A percentile compares a stretch with the other conserved stretches of the same genome.
These are phyloP conservation scores for Rhyacichthys aspro DNA, from an alignment of 2,797 vertebrate species.

Conservation along the genomic window DNA sequence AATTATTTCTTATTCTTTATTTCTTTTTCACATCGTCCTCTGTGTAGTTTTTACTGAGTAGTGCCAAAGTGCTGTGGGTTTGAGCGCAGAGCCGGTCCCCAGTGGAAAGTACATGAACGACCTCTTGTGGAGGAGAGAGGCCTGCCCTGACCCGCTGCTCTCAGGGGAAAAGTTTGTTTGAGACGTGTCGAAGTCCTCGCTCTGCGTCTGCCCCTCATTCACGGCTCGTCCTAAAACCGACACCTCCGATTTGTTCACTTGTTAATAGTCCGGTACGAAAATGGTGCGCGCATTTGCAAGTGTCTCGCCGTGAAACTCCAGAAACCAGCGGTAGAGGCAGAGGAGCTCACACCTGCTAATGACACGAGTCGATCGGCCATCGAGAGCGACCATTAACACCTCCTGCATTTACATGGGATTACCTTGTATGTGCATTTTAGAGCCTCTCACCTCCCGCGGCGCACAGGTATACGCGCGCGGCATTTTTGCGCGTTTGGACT, in stretches of 20 bases:
- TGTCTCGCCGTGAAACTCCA: conserved; percentile 50
- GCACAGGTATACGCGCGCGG: too few relatives aligned
- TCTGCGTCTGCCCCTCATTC: not conserved
- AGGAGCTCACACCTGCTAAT: conserved; percentile 75
- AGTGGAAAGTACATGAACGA: conserved; percentile 74
- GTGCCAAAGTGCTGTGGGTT: not conserved
- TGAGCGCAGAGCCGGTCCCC: conserved; percentile 9
- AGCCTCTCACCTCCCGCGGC: conserved; percentile 26
- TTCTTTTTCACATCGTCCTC: too few relatives aligned
- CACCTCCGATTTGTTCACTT: conserved; percentile 24
- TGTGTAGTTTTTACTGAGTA: too few relatives aligned
- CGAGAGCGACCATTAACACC: conserved; percentile 65
- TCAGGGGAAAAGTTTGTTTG: conserved; percentile 22
- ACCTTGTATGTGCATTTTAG: conserved; percentile 29
- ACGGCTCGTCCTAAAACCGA: not conserved
- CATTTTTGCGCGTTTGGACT: too few relatives aligned
- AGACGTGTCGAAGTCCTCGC: not conserved
- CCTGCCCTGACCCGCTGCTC: conserved; percentile 19
- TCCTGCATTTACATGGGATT: conserved; percentile 23
- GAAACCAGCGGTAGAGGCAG: conserved; percentile 42
- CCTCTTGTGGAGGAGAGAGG: conserved; percentile 78
- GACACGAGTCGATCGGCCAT: conserved; percentile 58
- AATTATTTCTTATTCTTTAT: too few relatives aligned
- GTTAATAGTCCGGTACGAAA: conserved; percentile 51
- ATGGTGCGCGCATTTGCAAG: conserved; percentile 59